Conservation (phyloP, 2,113 vertebrate species). For the Bufo bufo region DNA sequence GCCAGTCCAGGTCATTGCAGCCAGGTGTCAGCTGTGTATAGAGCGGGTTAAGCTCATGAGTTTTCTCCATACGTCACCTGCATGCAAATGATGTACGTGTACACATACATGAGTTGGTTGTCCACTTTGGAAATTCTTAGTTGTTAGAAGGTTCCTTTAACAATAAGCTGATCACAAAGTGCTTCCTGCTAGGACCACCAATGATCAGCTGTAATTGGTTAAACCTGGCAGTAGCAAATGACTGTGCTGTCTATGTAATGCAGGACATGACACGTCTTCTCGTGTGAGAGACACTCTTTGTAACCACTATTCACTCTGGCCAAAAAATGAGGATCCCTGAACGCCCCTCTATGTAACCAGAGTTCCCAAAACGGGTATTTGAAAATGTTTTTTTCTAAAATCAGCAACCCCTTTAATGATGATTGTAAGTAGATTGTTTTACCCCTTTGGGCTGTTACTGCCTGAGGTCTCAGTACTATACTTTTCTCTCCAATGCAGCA, state of each 20-base stretch:
- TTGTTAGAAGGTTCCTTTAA: no score
- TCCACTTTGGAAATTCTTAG: no score
- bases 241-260: neutral
- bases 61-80: no score
- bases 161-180: no score
- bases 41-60: no score
- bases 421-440: neutral
- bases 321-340: neutral
- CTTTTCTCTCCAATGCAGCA: constrained; percentile 73
- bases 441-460: neutral
- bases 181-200: no score
- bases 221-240: no score
- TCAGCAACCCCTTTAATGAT: neutral
- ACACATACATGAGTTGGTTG: no score
- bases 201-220: no score
- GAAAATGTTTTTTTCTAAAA: neutral
- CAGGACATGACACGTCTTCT: neutral
- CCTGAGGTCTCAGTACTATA: neutral
- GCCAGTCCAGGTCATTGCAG: no score
- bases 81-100: no score
- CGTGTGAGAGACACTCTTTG: neutral
- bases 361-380: neutral
- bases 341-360: neutral
- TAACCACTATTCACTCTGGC: neutral
- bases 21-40: no score